Base-by-base conservation (phyloP, 2,113 vertebrate genomes). In the Sitta europaea region DNA sequence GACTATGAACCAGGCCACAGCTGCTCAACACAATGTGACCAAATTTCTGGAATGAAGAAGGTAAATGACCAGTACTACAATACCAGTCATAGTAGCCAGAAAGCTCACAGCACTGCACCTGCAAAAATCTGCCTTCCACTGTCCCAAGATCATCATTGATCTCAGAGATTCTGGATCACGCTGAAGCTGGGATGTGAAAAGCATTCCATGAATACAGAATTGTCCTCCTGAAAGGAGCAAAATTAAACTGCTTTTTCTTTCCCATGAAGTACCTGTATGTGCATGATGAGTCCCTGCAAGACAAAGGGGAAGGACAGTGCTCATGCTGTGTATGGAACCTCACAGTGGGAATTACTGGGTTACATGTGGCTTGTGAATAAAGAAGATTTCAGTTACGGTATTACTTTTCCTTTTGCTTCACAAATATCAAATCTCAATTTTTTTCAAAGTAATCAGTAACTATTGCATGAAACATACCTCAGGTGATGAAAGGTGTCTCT, bases 351-450 rank as follows among this genome's bases (percentile, higher is more conserved):
- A 80, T 91, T 63, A 86, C 50, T 54, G 70, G 53, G 57, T 90
- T 94, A 90, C 36, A 23, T 54, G 74, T 86, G 83, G 58, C 54
- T 96, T 94, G 78, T 95, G 92, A 97, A 95, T 96, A 97, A 96
- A 97, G 90, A 86, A 74, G 87, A 40, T 91, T 95, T 94, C 80
- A 61, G 85, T 96, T 79, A 74, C 21, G 33, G 27, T 47, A 78
- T 53, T 90, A 73, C 95, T 94, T 92, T 81, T 74, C 53, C 65
- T 94, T 90, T 92, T 82, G 72, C 71, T 72, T 97, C 88, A 86
- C 62, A 93, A 90, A 58, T 87, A 86, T 5, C 59, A 70, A 59
- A 66, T 91, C 40, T 75, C 61, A 67, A 11, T 11, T 54, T 86
- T 82, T n/a, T 85, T 92, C 4, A 0, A 75, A 88, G n/a, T 75